Conservation (phyloP, 2,888 invertebrate species). For the Parnassius mnemosyne region DNA sequence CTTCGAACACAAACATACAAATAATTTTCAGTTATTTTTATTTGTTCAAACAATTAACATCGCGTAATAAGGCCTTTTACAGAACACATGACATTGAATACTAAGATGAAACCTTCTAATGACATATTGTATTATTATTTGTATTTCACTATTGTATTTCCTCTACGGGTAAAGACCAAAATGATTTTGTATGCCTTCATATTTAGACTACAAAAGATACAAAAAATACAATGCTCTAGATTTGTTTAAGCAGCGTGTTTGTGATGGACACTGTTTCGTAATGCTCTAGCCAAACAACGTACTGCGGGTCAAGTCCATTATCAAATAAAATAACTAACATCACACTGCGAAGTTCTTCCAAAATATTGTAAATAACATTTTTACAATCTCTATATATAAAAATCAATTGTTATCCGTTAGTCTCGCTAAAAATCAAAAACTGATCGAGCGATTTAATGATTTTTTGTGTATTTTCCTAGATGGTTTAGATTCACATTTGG, state of each 20-base stretch:
- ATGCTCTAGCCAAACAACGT: not conserved
- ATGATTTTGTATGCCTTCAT: constrained; percentile 42
- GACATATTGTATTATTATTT: constrained; percentile 35
- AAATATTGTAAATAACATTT: too few relatives aligned
- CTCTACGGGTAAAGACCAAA: constrained; percentile 35
- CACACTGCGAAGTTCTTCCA: not conserved
- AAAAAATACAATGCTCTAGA: constrained; percentile 26
- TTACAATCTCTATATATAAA: too few relatives aligned
- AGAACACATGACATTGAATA: constrained; percentile 55
- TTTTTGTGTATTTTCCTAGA: too few relatives aligned
- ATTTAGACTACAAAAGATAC: constrained; percentile 32
- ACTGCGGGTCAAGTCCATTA: constrained; percentile 17
- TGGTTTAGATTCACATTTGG: too few relatives aligned
- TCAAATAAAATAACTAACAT: not conserved
- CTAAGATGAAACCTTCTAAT: constrained; percentile 34
- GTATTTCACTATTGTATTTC: constrained; percentile 36
- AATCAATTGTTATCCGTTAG: too few relatives aligned
- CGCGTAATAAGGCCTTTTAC: constrained; percentile 54
- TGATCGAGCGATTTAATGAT: too few relatives aligned
- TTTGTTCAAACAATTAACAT: constrained; percentile 45
- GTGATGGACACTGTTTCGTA: constrained; percentile 8
- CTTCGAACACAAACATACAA: constrained; percentile 36
- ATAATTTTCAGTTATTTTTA: constrained; percentile 50
- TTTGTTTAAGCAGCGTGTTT: constrained; percentile 28
- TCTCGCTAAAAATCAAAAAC: too few relatives aligned